Conservation (phyloP, 1,140 invertebrate species). For the Drosophila serrata region DNA sequence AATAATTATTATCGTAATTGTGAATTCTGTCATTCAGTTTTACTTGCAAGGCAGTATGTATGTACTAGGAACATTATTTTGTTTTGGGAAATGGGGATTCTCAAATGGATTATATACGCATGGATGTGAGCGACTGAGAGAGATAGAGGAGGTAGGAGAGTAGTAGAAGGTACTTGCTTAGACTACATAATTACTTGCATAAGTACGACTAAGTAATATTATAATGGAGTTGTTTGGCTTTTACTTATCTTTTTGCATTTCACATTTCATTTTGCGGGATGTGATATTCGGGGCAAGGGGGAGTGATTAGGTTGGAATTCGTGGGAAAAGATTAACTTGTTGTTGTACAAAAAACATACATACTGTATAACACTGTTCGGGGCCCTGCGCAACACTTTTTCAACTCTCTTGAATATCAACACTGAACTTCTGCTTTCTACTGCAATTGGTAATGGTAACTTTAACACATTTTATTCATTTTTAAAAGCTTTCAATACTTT, state of each 20-base stretch:
- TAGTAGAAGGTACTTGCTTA: conserved; percentile 69
- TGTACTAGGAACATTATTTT: conserved; percentile 64
- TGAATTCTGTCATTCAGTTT: conserved; percentile 37
- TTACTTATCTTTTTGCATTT: conserved; percentile 72
- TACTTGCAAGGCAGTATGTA: conserved; percentile 80
- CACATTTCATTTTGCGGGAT: conserved; percentile 38
- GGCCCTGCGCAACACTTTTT: conserved; percentile 67
- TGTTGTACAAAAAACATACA: conserved; percentile 71
- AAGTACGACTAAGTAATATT: conserved; percentile 64
- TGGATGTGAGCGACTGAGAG: conserved; percentile 30
- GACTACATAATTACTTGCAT: conserved; percentile 80
- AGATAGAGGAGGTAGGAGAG: conserved; percentile 29
- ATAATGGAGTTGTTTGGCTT: conserved; percentile 69
- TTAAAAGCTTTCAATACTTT: conserved; percentile 17
- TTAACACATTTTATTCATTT: conserved; percentile 56
- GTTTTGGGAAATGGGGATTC: conserved; percentile 30
- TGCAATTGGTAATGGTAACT: conserved; percentile 81
- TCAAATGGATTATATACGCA: conserved; percentile 56
- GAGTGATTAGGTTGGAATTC: conserved; percentile 35
- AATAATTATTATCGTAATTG: conserved; percentile 34
- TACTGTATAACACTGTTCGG: conserved; percentile 63
- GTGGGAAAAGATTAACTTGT: conserved; percentile 61
- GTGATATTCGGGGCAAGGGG: conserved; percentile 13
- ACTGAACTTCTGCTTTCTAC: conserved; percentile 67
- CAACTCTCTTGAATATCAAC: conserved; percentile 71